Conservation (phyloP, 1,140 invertebrate species). For the Drosophila ogumai region DNA sequence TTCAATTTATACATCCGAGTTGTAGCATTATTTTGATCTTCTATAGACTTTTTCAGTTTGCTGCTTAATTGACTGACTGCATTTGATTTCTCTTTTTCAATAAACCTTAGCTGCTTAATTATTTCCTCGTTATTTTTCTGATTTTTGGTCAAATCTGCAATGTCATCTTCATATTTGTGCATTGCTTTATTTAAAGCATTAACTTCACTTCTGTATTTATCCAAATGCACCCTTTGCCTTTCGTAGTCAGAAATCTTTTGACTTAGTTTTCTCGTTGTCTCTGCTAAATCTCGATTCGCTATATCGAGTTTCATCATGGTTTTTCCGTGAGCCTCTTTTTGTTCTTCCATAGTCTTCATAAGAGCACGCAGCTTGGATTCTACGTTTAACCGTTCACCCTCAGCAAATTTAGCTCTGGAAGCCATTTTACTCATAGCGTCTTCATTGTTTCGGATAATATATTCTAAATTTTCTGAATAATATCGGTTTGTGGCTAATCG, state of each 20-base stretch:
- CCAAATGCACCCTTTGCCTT: conserved; percentile 46
- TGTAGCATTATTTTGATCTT: conserved; percentile 47
- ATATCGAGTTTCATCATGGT: conserved; percentile 49
- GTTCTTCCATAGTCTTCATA: conserved; percentile 57
- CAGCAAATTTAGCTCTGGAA: conserved; percentile 46
- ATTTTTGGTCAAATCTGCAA: conserved; percentile 40
- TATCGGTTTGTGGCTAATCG: conserved; percentile 81
- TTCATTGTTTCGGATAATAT: conserved; percentile 67
- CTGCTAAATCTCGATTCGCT: conserved; percentile 39
- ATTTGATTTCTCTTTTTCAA: conserved; percentile 56
- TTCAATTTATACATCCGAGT: conserved; percentile 45
- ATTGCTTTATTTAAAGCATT: conserved; percentile 36
- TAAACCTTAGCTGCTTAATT: conserved; percentile 44
- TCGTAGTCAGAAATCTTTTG: conserved; percentile 57
- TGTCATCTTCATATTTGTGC: conserved; percentile 61
- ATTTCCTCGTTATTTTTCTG: conserved; percentile 61
- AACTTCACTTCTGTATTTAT: conserved; percentile 63
- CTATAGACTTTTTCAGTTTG: conserved; percentile 41
- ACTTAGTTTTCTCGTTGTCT: conserved; percentile 35
- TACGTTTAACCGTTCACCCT: conserved; percentile 48
- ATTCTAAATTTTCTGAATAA: conserved; percentile 85
- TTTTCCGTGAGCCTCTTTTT: conserved; percentile 47
- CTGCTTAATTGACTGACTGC: conserved; percentile 29
- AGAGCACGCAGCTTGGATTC: conserved; percentile 51
- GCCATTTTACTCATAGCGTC: conserved; percentile 62